These are phyloP conservation scores for Acridotheres tristis DNA, from an alignment of 2,797 vertebrate species.

Conservation along the genomic window DNA sequence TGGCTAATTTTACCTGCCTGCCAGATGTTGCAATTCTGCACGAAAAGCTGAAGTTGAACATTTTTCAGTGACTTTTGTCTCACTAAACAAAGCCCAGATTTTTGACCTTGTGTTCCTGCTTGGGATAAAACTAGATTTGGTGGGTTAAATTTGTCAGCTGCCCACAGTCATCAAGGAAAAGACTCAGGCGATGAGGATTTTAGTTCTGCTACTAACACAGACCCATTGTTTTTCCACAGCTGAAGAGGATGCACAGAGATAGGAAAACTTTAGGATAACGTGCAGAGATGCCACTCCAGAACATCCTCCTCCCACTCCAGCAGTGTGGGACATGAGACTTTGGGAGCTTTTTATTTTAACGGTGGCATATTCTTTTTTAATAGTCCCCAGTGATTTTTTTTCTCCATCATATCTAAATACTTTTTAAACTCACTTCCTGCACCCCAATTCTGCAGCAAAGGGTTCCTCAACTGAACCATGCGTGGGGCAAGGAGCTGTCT, in stretches of 20 bases:
- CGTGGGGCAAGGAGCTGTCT: rapidly evolving
- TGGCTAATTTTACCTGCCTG: background rate
- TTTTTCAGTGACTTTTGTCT: background rate
- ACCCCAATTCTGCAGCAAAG: background rate
- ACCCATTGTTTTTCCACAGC: background rate
- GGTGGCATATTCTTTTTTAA: background rate
- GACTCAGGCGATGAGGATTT: background rate
- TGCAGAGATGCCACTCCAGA: background rate
- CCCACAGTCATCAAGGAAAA: background rate
- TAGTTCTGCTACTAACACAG: background rate
- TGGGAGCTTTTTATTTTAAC: background rate
- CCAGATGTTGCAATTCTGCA: background rate
- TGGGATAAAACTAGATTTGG: background rate
- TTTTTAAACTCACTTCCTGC: background rate
- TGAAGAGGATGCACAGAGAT: background rate
- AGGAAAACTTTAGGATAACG: background rate
- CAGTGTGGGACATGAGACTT: background rate
- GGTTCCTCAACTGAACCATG: background rate
- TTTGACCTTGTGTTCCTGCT: background rate
- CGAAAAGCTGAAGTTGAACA: background rate
- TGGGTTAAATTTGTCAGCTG: background rate
- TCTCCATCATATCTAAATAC: background rate
- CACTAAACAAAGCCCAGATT: background rate
- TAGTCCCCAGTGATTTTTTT: background rate
- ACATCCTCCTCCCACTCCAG: background rate